phyloP scores from a whole-genome alignment of 2,113 vertebrate genomes.

The Pantherophis guttatus region DNA sequence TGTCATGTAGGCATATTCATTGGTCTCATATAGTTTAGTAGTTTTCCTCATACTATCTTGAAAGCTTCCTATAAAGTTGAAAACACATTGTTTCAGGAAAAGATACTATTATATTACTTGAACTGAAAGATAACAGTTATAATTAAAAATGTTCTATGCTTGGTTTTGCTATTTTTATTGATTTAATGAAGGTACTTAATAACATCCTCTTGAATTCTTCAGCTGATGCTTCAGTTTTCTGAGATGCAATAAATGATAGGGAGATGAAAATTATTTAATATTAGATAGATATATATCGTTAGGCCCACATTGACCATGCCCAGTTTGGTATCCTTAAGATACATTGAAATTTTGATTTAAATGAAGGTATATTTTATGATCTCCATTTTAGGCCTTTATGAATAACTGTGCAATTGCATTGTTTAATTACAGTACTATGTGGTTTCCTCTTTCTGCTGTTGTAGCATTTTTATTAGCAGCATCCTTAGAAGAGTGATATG shows the following conservation, averaged over 20 bases:
- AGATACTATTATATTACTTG: neutral
- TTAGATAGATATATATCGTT: neutral
- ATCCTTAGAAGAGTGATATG: neutral
- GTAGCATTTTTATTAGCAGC: neutral
- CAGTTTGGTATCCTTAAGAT: neutral
- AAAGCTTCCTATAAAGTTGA: neutral
- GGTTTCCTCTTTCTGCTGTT: neutral
- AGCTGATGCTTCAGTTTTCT: neutral
- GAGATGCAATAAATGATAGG: neutral
- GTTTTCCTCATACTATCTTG: neutral
- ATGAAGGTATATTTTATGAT: neutral
- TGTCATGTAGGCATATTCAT: neutral
- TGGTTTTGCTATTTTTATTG: neutral
- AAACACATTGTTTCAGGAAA: neutral
- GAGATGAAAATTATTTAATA: neutral
- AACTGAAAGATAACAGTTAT: neutral
- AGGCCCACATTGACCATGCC: neutral
- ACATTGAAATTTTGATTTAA: neutral
- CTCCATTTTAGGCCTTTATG: neutral
- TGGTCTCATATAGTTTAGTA: neutral
- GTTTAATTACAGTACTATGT: neutral
- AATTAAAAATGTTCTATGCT: neutral
- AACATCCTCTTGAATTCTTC: neutral
- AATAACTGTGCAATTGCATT: neutral
- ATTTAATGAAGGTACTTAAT: neutral